phyloP scores from a whole-genome alignment of 2,113 vertebrate genomes.

The Thomomys bottae region DNA sequence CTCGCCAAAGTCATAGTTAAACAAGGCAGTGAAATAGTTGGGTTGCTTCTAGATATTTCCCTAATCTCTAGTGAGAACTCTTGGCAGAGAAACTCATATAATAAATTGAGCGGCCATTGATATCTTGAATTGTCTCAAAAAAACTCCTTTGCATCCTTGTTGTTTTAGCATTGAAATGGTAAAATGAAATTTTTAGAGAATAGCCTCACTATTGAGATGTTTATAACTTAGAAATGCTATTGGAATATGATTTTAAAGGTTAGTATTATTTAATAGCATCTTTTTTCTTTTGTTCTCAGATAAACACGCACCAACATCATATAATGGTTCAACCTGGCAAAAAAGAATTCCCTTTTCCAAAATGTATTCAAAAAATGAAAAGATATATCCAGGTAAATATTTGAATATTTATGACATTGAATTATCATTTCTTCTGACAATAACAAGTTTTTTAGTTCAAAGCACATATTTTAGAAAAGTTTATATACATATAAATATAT shows the following conservation, averaged over 20 bases:
- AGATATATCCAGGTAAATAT: conserved; percentile 81
- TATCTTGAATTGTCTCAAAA: not conserved
- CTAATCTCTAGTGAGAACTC: not conserved
- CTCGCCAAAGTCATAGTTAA: not conserved
- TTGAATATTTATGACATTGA: not conserved
- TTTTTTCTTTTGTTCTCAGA: conserved; percentile 67
- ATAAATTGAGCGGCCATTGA: not conserved
- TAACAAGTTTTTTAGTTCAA: conserved; percentile 22
- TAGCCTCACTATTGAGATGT: conserved; percentile 1
- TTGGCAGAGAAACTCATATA: not conserved
- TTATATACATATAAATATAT: not conserved
- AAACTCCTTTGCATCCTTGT: not conserved
- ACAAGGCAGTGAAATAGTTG: conserved; percentile 30
- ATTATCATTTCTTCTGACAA: not conserved
- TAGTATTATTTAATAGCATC: conserved; percentile 42
- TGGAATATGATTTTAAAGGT: conserved; percentile 39
- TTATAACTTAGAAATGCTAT: not conserved
- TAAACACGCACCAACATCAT: conserved; percentile 77
- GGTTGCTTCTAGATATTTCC: not conserved
- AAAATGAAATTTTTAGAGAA: conserved; percentile 48
- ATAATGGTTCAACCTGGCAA: conserved; percentile 77
- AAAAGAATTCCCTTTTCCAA: conserved; percentile 83
- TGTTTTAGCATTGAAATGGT: conserved; percentile 44
- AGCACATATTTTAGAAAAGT: conserved; percentile 29
- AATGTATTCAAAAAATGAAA: conserved; percentile 79